Conservation (phyloP, 1,140 invertebrate species). For the Lethrus apterus region DNA sequence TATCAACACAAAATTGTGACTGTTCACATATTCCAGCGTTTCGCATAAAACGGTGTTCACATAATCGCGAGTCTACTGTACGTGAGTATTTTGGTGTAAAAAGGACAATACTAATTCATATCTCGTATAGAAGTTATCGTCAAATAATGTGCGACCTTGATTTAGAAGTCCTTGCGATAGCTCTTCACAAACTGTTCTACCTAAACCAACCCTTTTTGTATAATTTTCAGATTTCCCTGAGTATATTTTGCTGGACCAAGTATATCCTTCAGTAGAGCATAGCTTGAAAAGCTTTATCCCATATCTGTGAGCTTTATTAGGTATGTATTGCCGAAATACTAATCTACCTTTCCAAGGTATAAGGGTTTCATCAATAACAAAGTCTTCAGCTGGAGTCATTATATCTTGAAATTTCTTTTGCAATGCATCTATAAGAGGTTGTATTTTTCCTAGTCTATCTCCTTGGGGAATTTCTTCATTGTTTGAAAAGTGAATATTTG, state of each 20-base stretch:
- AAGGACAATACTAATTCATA: conserved; percentile 24
- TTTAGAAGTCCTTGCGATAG: conserved; percentile 21
- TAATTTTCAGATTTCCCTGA: conserved; percentile 28
- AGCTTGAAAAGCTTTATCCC: conserved; percentile 17
- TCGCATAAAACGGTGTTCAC: no score
- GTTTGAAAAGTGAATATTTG: background rate
- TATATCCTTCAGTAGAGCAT: conserved; percentile 23
- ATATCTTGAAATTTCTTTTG: conserved; percentile 24
- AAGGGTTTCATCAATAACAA: conserved; percentile 34
- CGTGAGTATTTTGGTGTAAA: no score
- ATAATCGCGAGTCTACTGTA: no score
- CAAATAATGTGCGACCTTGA: conserved; percentile 20
- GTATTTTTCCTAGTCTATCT: conserved; percentile 30
- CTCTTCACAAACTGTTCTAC: conserved; percentile 18
- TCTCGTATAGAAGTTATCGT: conserved; percentile 28
- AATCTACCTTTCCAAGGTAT: conserved; percentile 35
- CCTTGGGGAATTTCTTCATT: background rate
- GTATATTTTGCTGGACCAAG: conserved; percentile 31
- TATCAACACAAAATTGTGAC: no score
- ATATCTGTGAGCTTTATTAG: conserved; percentile 31
- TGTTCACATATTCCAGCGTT: no score
- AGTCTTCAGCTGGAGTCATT: conserved; percentile 24
- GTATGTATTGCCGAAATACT: conserved; percentile 34
- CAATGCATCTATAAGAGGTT: conserved; percentile 24
- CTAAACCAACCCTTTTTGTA: conserved; percentile 25